Base-by-base conservation (phyloP, 2,113 vertebrate species). In the Anser brachyrhynchus region DNA sequence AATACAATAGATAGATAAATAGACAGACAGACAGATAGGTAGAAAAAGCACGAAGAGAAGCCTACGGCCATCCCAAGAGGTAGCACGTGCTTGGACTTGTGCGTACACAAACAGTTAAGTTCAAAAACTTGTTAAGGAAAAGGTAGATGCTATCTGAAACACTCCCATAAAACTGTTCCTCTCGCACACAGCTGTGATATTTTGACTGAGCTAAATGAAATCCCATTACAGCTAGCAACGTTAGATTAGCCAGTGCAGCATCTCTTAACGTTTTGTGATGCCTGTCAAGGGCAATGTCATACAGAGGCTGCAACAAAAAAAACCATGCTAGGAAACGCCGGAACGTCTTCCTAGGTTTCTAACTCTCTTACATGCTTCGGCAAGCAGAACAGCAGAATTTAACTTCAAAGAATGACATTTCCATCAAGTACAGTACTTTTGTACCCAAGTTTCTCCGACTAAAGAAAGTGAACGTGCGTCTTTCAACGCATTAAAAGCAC, bases 381-480 rank as follows among this genome's bases (percentile, higher is more conserved):
- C 13, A 69, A 69, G 61, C n/a, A 0, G 31, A 81, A 77, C 0
- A 0, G 35, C 65, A 84, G 57, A 74, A 77, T 37, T 73, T 70
- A 70, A 77, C 37, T 37, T 49, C 65, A 84, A 59, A 73, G 78
- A 69, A 41, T 3, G 7, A 69, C 54, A 37, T 70, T 90, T 73
- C 51, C 82, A 57, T 77, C 70, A 37, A 62, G 49, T 6, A 11
- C 8, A 26, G 54, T 21, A 51, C 17, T 20, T 89, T 5, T 46
- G 21, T 13, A 35, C 44, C 28, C 39, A 37, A 28, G 1, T 57
- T 84, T 72, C 59, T 64, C 81, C 82, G 65, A 43, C 28, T 87
- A 49, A 79, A 44, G 41, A 7, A 54, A 92, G 33, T 3, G 4
- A 62, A 61, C 0, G 0, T 8, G 33, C 52, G 57, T 31, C 78